phyloP scores from a whole-genome alignment of 2,113 vertebrate species.

The Prietella phreatophila region DNA sequence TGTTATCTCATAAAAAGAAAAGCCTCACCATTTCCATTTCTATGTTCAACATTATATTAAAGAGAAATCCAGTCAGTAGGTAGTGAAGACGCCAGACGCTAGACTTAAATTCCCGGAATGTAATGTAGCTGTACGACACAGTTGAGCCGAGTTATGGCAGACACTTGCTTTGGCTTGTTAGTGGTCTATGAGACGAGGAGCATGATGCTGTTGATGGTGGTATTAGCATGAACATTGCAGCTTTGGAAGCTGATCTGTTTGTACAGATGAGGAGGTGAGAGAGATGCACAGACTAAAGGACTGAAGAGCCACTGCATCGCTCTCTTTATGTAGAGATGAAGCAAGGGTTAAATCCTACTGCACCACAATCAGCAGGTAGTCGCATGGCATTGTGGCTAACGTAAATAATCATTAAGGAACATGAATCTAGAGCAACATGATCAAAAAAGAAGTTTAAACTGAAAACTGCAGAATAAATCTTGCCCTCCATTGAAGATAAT shows the following conservation, averaged over 20 bases:
- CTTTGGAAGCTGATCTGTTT: background rate
- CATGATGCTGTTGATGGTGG: background rate
- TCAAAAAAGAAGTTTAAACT: background rate
- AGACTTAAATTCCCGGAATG: background rate
- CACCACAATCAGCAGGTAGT: background rate
- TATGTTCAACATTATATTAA: background rate
- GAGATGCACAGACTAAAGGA: background rate
- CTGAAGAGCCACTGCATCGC: background rate
- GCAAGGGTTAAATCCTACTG: background rate
- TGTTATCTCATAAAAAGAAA: background rate
- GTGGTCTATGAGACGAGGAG: background rate
- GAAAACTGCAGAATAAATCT: background rate
- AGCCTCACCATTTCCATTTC: background rate
- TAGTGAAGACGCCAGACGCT: background rate
- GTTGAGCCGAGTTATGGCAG: background rate
- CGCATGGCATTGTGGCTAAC: background rate
- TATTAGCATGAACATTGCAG: background rate
- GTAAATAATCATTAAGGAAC: background rate
- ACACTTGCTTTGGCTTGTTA: background rate
- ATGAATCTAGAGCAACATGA: background rate
- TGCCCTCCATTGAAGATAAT: background rate
- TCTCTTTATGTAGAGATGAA: background rate
- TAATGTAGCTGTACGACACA: background rate
- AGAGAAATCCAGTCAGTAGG: background rate
- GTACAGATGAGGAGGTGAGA: background rate